These are phyloP conservation scores for Hydrochoerus hydrochaeris DNA, from an alignment of 2,113 vertebrate genomes.

Conservation along the genomic window DNA sequence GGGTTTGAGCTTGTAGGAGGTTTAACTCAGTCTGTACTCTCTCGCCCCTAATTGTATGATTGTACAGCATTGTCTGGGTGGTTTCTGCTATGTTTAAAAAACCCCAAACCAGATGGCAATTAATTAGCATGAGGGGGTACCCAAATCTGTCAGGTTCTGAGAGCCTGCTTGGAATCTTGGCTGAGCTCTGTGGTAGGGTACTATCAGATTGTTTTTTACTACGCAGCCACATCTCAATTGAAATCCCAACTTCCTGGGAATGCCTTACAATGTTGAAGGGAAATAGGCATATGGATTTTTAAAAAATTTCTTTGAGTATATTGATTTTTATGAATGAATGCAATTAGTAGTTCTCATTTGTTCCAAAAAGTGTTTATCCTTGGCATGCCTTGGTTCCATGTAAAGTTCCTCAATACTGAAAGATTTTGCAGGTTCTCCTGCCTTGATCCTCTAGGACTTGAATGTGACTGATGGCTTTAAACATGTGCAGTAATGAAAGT, in stretches of 20 bases:
- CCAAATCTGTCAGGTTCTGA: slow-evolving; percentile 43
- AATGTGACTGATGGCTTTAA: slow-evolving; percentile 41
- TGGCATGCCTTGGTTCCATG: background rate
- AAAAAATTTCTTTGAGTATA: slow-evolving; percentile 66
- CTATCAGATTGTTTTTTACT: background rate
- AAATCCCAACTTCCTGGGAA: slow-evolving; percentile 65
- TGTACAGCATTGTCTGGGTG: slow-evolving; percentile 26
- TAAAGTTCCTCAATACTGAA: slow-evolving; percentile 42
- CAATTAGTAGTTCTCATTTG: slow-evolving; percentile 69
- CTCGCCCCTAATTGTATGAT: background rate
- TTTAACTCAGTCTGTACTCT: background rate
- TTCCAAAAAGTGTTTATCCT: slow-evolving; percentile 61
- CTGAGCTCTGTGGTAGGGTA: slow-evolving; percentile 58
- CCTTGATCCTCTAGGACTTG: background rate
- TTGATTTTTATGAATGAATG: slow-evolving; percentile 72
- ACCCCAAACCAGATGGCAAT: background rate
- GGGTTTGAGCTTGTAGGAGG: background rate
- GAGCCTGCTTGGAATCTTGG: slow-evolving; percentile 64
- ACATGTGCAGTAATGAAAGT: background rate
- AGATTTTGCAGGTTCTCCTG: slow-evolving; percentile 34
- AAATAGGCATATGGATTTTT: slow-evolving; percentile 66
- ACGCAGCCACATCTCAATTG: slow-evolving; percentile 47
- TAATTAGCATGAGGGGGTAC: slow-evolving; percentile 47
- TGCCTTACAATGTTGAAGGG: slow-evolving; percentile 57
- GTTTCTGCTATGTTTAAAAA: background rate